Evolutionary conservation across 2,888 invertebrate genomes (phyloP).

Genomic region (Elmis aenea): DNA sequence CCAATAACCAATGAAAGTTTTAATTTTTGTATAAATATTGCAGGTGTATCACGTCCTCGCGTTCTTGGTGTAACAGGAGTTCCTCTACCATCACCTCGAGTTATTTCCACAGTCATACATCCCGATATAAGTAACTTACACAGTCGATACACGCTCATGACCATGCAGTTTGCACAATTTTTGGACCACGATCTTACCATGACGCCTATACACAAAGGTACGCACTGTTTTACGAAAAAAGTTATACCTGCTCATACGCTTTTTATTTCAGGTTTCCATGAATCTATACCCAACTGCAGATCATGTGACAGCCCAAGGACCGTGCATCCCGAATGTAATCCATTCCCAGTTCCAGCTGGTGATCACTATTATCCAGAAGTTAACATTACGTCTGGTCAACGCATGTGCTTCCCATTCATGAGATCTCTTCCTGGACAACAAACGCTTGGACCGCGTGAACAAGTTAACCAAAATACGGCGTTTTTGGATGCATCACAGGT

Average conservation of each 20-base stretch:
- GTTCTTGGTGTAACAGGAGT: slow-evolving; percentile 68
- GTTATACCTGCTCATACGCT: no score
- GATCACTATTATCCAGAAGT: slow-evolving; percentile 88
- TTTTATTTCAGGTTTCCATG: slow-evolving; percentile 63
- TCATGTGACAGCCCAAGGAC: slow-evolving; percentile 82
- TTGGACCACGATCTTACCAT: slow-evolving; percentile 92
- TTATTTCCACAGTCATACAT: slow-evolving; percentile 83
- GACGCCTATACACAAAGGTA: slow-evolving; percentile 86
- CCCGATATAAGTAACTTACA: slow-evolving; percentile 88
- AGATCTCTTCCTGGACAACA: slow-evolving; percentile 89
- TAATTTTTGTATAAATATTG: no score
- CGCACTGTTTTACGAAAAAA: slow-evolving; percentile 8
- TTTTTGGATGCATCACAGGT: slow-evolving; percentile 78
- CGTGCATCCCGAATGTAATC: slow-evolving; percentile 91
- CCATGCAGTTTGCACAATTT: slow-evolving; percentile 94
- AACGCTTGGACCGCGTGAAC: slow-evolving; percentile 81
- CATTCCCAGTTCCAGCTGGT: slow-evolving; percentile 81
- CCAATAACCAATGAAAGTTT: background rate
- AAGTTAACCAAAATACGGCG: slow-evolving; percentile 90
- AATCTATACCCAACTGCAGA: slow-evolving; percentile 85
- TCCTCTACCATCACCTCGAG: slow-evolving; percentile 77
- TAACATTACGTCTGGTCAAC: slow-evolving; percentile 75
- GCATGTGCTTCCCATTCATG: slow-evolving; percentile 91
- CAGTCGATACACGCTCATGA: slow-evolving; percentile 81
- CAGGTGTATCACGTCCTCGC: slow-evolving; percentile 75